Base-by-base conservation (phyloP, 2,888 invertebrate genomes). In the Catotricha subobsoleta region DNA sequence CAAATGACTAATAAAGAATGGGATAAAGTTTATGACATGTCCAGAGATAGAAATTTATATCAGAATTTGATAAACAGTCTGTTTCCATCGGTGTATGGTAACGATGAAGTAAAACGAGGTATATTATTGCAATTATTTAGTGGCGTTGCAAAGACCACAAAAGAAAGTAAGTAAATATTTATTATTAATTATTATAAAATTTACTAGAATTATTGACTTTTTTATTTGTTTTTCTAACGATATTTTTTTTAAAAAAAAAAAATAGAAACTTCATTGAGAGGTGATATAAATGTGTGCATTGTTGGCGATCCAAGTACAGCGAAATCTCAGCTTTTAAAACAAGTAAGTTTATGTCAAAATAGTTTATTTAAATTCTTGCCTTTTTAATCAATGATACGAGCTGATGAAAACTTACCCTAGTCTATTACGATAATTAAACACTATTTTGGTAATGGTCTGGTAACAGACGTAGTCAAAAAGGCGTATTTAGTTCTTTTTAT, bases 251-350 rank as follows among this genome's bases (percentile, higher is more conserved):
- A 16, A n/a, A n/a, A n/a, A n/a, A n/a, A n/a, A n/a, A n/a, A n/a
- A 50, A 10, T 48, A 71, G 74, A 80, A 34, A 97, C 94, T 1
- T 79, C 86, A 0, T 71, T 98, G 2, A 71, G 98, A 51, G 98
- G 98, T 7, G 97, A 99, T 55, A 77, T 99, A 41, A 98, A 98
- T 60, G 83, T 95, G 45, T 97, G 95, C 55, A 80, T 98, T 48
- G 97, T 99, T 2, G 98, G 98, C 3, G 98, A 98, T 67, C 98
- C 98, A 0, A 92, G 92, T 58, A 97, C 97, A 0, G 97, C 97
- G 20, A 98, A 99, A 61, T 94, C 94, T 0, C 97, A 98, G 59
- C 73, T 99, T 48, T 67, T 98, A 33, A 94, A 95, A 65, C 92
- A 84, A 67, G 88, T 42, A 42, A 25, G 23, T n/a, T 3, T 13